These are phyloP conservation scores for Thaumatotibia leucotreta DNA, from an alignment of 1,140 invertebrate species.

Conservation along the genomic window DNA sequence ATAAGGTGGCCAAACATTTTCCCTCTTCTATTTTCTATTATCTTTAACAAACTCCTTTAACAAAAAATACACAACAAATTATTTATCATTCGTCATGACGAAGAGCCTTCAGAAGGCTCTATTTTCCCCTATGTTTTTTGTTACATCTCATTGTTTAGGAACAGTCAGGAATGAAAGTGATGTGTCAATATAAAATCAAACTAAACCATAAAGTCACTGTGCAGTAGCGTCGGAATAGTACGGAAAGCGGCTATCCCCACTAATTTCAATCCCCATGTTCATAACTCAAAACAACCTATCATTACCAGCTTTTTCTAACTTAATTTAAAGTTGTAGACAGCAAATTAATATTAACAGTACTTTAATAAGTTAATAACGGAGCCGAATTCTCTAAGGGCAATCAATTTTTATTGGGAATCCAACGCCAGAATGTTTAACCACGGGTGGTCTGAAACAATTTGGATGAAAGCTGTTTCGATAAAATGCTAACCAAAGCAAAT, in stretches of 20 bases:
- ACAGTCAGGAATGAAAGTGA: too few species aligned
- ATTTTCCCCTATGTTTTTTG: too few species aligned
- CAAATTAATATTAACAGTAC: constrained; percentile 54
- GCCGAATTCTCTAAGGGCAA: constrained; percentile 46
- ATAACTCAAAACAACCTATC: constrained; percentile 6
- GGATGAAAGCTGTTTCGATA: constrained; percentile 22
- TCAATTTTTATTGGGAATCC: constrained; percentile 64
- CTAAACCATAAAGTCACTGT: too few species aligned
- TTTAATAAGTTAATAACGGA: constrained; percentile 63
- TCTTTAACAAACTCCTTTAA: too few species aligned
- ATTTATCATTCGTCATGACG: too few species aligned
- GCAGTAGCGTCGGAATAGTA: background rate
- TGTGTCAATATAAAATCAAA: too few species aligned
- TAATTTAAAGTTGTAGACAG: constrained; percentile 10
- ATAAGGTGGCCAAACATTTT: too few species aligned
- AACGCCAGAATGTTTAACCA: constrained; percentile 33
- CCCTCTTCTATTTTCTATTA: too few species aligned
- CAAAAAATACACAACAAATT: too few species aligned
- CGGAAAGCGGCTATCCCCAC: background rate
- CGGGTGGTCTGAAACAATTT: constrained; percentile 39
- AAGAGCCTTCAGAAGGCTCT: too few species aligned
- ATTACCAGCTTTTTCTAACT: constrained; percentile 7
- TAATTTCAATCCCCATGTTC: constrained; percentile 9
- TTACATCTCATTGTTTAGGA: too few species aligned
- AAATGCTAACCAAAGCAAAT: background rate